A percentile compares a stretch with the other conserved stretches of the same genome.
Conservation (phyloP, 1,140 invertebrate genomes). For the Ips typographus region DNA sequence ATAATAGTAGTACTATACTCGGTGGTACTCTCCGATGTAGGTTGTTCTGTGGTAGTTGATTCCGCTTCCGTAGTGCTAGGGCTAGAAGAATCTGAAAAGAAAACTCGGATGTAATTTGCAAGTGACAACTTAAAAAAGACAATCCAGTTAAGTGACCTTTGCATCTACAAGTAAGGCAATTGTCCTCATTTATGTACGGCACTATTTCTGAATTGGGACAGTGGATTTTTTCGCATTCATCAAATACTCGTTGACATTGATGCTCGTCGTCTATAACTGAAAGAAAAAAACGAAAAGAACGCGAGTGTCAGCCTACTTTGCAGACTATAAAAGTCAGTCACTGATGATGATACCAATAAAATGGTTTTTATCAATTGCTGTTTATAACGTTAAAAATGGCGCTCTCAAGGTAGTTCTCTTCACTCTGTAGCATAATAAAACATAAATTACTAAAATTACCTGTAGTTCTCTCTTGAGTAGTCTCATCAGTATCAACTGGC, state of each 20-base stretch:
- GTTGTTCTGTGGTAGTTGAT: slow-evolving; percentile 3
- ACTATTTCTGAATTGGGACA: slow-evolving; percentile 10
- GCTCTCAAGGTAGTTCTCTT: too few species aligned
- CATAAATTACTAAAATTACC: neutral
- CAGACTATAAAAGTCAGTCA: too few species aligned
- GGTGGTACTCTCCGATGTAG: slow-evolving; percentile 20
- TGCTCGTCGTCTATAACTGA: too few species aligned
- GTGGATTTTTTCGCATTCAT: slow-evolving; percentile 12
- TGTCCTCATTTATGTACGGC: slow-evolving; percentile 19
- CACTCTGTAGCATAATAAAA: too few species aligned
- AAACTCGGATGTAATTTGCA: too few species aligned
- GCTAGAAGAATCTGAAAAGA: slow-evolving; percentile 6
- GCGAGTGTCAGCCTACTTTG: too few species aligned
- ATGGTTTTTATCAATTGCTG: too few species aligned
- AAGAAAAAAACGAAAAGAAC: too few species aligned
- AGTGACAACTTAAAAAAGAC: slow-evolving; percentile 15
- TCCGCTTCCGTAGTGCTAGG: neutral
- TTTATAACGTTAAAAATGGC: too few species aligned
- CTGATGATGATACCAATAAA: too few species aligned
- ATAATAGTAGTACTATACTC: slow-evolving; percentile 21
- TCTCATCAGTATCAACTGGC: too few species aligned
- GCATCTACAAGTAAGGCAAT: slow-evolving; percentile 20
- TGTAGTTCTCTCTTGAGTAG: too few species aligned
- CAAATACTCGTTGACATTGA: slow-evolving; percentile 23
- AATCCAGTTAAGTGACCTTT: slow-evolving; percentile 18